These are phyloP conservation scores for Panagrolaimus sp. DNA, from an alignment of 1,140 invertebrate genomes.

Conservation along the genomic window DNA sequence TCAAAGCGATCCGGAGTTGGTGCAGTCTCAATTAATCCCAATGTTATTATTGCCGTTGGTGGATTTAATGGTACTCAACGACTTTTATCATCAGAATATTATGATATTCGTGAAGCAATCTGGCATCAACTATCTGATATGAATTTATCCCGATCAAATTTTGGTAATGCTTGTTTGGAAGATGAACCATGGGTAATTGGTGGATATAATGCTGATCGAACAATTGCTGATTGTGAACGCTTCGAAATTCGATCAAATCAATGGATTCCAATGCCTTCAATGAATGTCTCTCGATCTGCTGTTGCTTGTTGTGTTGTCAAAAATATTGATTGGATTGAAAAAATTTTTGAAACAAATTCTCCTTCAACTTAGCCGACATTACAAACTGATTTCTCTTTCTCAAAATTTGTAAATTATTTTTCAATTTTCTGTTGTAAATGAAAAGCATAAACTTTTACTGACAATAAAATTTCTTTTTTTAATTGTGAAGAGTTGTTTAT, in stretches of 20 bases:
- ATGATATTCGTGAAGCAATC: conserved; percentile 32
- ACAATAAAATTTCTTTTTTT: no score
- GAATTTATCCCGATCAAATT: conserved; percentile 24
- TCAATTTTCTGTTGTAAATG: no score
- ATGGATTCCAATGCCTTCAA: conserved; percentile 20
- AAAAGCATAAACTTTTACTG: no score
- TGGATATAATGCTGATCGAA: conserved; percentile 26
- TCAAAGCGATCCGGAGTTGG: conserved; percentile 15
- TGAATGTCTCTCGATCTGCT: conserved; percentile 14
- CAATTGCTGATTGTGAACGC: conserved; percentile 22
- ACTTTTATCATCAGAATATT: conserved; percentile 27
- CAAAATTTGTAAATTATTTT: no score
- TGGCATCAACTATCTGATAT: conserved; percentile 25
- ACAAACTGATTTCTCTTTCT: no score
- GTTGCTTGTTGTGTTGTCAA: background rate
- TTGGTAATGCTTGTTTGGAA: conserved; percentile 22
- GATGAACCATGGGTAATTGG: conserved; percentile 19
- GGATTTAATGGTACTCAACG: conserved; percentile 30
- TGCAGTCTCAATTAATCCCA: conserved; percentile 19
- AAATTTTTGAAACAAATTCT: conserved; percentile 6
- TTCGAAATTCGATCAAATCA: conserved; percentile 29
- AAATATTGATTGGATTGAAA: background rate
- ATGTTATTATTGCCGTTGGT: conserved; percentile 24
- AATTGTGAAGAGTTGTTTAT: no score
- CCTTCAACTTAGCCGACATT: no score